Conservation (phyloP, 2,113 vertebrate genomes). For the Petroica traversi region DNA sequence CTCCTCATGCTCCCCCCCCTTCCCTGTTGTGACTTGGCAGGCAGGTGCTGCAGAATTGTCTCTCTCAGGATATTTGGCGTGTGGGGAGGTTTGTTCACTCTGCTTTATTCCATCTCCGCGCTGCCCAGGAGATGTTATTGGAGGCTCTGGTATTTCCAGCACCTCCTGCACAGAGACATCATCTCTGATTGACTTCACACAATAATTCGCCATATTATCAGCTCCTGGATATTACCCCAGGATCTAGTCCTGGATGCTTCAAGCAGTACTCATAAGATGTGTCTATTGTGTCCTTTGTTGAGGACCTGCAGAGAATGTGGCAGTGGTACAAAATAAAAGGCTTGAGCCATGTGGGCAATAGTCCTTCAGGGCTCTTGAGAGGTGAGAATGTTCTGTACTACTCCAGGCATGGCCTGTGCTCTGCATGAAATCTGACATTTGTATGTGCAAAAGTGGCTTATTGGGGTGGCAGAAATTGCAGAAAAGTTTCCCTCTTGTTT, state of each 20-base stretch:
- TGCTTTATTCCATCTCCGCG: neutral
- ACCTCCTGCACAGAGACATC: neutral
- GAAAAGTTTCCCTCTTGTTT: conserved; percentile 19
- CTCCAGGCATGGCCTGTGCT: neutral
- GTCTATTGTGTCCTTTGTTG: neutral
- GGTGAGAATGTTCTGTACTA: neutral
- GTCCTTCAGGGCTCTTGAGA: neutral
- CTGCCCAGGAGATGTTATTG: neutral
- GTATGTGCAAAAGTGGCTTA: neutral
- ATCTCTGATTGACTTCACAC: neutral
- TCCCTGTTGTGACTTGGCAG: neutral
- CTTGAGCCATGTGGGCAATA: neutral
- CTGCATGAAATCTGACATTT: neutral
- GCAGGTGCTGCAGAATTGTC: neutral
- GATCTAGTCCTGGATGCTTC: neutral
- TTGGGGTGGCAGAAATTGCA: neutral
- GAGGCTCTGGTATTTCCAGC: neutral
- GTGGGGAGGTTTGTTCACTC: neutral
- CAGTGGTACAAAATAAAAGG: neutral
- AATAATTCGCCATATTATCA: neutral
- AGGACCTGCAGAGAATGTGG: neutral
- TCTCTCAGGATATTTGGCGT: neutral
- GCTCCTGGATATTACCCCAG: neutral
- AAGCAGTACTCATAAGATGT: neutral
- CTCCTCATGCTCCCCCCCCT: neutral